A percentile compares a stretch with the other conserved stretches of the same genome.
Evolutionary conservation across 2,113 vertebrate genomes (phyloP).

Genomic region (Caranx ignobilis): DNA sequence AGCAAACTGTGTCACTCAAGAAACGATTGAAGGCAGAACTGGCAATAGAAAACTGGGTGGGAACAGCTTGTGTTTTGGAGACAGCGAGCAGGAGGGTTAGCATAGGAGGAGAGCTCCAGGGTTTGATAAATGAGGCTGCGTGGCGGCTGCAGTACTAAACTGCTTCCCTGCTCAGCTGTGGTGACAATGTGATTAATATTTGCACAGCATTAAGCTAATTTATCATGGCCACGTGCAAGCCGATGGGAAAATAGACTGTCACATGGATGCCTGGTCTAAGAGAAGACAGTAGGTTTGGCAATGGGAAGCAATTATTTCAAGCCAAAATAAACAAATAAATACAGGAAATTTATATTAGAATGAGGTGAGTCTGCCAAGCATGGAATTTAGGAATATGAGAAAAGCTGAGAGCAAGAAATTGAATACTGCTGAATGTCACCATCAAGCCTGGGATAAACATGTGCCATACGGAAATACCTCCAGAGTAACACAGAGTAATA

Average conservation of each 20-base stretch:
- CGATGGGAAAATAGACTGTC: constrained; percentile 71
- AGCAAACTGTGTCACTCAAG: constrained; percentile 30
- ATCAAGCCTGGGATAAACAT: constrained; percentile 30
- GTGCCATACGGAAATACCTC: constrained; percentile 13
- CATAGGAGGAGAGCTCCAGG: constrained; percentile 66
- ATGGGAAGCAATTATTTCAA: constrained; percentile 63
- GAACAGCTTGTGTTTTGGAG: constrained; percentile 75
- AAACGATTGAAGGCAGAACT: constrained; percentile 46
- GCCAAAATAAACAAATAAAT: constrained; percentile 75
- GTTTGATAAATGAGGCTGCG: constrained; percentile 83
- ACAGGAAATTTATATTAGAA: constrained; percentile 53
- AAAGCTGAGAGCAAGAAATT: constrained; percentile 36
- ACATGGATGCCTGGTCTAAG: constrained; percentile 69
- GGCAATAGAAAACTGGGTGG: constrained; percentile 58
- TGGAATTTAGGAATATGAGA: constrained; percentile 52
- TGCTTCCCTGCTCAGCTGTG: constrained; percentile 80
- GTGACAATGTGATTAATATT: constrained; percentile 87
- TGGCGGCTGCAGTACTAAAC: constrained; percentile 76
- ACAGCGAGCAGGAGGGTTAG: constrained; percentile 63
- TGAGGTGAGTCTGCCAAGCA: constrained; percentile 52
- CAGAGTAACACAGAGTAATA: not conserved
- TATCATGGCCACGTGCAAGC: constrained; percentile 77
- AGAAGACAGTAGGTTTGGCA: constrained; percentile 51
- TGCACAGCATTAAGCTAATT: constrained; percentile 82
- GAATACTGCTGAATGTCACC: constrained; percentile 33